A percentile compares a stretch with the other conserved stretches of the same genome.
phyloP scores from a whole-genome alignment of 2,888 invertebrate species.

The Gnatocerus cornutus region DNA sequence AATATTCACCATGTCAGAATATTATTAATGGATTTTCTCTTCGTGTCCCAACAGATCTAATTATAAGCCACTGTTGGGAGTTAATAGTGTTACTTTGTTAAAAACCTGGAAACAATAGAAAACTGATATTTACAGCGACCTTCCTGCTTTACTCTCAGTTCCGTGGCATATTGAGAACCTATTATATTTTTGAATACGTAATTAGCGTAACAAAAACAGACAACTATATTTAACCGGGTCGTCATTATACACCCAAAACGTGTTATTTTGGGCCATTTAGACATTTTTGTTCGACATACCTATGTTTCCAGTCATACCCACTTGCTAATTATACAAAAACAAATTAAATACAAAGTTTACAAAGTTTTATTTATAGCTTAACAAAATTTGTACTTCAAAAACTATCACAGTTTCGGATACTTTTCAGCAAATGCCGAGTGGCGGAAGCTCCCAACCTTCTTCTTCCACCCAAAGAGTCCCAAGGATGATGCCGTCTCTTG shows the following conservation, averaged over 20 bases:
- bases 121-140: constrained; percentile 16
- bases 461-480: constrained; percentile 58
- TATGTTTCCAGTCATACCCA: constrained; percentile 5
- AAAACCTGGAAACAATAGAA: constrained; percentile 8
- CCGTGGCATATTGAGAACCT: constrained; percentile 47
- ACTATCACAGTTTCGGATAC: constrained; percentile 13
- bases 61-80: no score
- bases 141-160: constrained; percentile 1
- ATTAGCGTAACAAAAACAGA: constrained; percentile 55
- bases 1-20: background rate
- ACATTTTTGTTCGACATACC: constrained; percentile 34
- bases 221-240: constrained; percentile 51
- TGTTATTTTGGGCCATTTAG: constrained; percentile 50
- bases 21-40: no score
- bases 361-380: constrained; percentile 32
- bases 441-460: constrained; percentile 52
- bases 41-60: no score
- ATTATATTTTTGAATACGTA: constrained; percentile 53
- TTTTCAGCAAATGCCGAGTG: constrained; percentile 40
- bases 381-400: constrained; percentile 44
- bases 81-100: constrained; percentile 3
- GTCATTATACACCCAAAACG: constrained; percentile 53
- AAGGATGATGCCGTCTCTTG: no score
- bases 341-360: no score
- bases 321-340: constrained; percentile 6